Base-by-base conservation (phyloP, 2,888 invertebrate genomes). In the Ligdia adustata region DNA sequence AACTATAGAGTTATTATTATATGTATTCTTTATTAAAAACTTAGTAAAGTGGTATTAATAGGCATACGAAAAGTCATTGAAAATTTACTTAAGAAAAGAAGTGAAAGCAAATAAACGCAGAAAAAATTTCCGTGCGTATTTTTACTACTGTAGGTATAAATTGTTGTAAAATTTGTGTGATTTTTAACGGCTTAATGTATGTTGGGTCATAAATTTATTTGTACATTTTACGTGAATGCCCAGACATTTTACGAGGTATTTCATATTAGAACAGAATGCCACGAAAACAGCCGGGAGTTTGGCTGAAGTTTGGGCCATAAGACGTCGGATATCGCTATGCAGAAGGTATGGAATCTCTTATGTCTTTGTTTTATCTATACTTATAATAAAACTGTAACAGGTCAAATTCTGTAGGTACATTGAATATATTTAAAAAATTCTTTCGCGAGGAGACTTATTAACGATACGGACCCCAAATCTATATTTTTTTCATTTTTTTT, bases 201-300 rank as follows among this genome's bases (percentile, higher is more conserved):
- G 72, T 71, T 70, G 60, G 66, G 63, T 60, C 64, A 80, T 82
- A 82, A 83, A 82, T 85, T 83, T 79, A 69, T 70, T 72, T 68
- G 69, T 66, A 72, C 75, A 75, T 79, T 85, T 82, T 66, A 79
- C 72, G 75, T 73, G 75, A 75, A 79, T 78, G 66, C 75, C 68
- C 78, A 79, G 85, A 84, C 81, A 66, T 79, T 86, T 87, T 82
- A 85, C 71, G 85, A 82, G 79, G 74, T 70, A 76, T 82, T 79
- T 72, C 75, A 75, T 79, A 77, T 82, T 78, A 76, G 75, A 78
- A 67, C 66, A 78, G 76, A 76, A 83, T 78, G 76, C 67, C 71
- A 66, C 61, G 73, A 78, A 75, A 75, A 72, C 69, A 60, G 66
- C 68, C 56, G 52, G 52, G 62, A 31, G 29, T 14, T 38, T 26